A percentile compares a stretch with the other conserved stretches of the same genome.
Conservation (phyloP, 2,113 vertebrate species). For the Plecotus auritus region DNA sequence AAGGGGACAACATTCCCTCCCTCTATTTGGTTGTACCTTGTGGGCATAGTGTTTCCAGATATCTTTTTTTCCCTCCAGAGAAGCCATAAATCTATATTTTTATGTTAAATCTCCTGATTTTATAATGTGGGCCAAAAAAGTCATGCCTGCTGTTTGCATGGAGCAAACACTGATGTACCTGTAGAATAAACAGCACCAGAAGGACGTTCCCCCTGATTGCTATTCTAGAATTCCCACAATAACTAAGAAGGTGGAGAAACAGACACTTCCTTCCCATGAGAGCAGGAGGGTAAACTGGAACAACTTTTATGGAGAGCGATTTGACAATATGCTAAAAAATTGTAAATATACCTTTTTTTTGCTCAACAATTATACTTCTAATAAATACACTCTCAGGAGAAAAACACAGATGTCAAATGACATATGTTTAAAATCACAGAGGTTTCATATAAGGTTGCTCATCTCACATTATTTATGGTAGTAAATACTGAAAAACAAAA, state of each 20-base stretch:
- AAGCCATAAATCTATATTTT: neutral
- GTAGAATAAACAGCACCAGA: neutral
- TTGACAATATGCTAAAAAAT: neutral
- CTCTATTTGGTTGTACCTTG: neutral
- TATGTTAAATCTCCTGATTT: neutral
- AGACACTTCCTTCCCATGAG: neutral
- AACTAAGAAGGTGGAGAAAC: neutral
- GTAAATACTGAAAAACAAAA: constrained; percentile 27
- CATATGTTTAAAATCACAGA: neutral
- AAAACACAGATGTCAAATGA: neutral
- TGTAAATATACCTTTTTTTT: neutral
- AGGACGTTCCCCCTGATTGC: neutral
- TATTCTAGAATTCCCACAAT: neutral
- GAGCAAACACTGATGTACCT: neutral
- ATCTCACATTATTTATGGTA: neutral
- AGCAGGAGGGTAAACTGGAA: neutral
- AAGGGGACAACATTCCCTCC: neutral
- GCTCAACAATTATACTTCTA: neutral
- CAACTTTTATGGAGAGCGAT: neutral
- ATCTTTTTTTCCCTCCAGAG: neutral
- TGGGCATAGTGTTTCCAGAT: neutral
- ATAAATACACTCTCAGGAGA: neutral
- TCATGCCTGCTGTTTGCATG: neutral
- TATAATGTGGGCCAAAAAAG: neutral
- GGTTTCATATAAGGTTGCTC: neutral